These are phyloP conservation scores for Thymelicus acteon DNA, from an alignment of 2,888 invertebrate species.

Conservation along the genomic window DNA sequence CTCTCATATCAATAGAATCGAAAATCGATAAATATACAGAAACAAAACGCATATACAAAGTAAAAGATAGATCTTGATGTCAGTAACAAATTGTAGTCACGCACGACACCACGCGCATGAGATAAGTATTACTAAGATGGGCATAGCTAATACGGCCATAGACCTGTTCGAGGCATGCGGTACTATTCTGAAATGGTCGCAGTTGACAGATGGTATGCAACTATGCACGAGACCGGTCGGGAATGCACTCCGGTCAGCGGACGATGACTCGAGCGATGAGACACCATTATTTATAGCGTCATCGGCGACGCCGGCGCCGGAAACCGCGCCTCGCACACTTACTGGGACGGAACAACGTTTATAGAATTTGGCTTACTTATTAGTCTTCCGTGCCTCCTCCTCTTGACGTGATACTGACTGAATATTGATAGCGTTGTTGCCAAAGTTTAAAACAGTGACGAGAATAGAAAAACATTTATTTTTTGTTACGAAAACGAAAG, in stretches of 20 bases:
- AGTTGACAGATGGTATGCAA: slow-evolving; percentile 69
- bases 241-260: slow-evolving; percentile 62
- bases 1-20: neutral
- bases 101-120: neutral
- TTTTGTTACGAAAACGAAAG: no score
- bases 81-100: neutral
- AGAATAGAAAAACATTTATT: no score
- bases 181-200: slow-evolving; percentile 36
- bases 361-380: slow-evolving; percentile 35
- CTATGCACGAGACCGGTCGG: slow-evolving; percentile 67
- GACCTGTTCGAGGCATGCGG: slow-evolving; percentile 37
- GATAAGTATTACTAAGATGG: slow-evolving; percentile 17
- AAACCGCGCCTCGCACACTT: slow-evolving; percentile 68
- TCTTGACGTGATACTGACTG: neutral
- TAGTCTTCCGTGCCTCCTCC: slow-evolving; percentile 2
- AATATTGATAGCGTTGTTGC: neutral
- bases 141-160: slow-evolving; percentile 30
- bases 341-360: slow-evolving; percentile 67
- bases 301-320: slow-evolving; percentile 77
- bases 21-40: neutral
- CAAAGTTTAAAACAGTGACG: neutral
- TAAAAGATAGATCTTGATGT: neutral
- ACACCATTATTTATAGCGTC: slow-evolving; percentile 81
- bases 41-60: neutral
- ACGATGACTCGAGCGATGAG: slow-evolving; percentile 80